Percentiles rank a stretch among this genome's conserved stretches.
These are phyloP conservation scores for Hydropotes inermis DNA, from an alignment of 2,113 vertebrate genomes.

Conservation along the genomic window DNA sequence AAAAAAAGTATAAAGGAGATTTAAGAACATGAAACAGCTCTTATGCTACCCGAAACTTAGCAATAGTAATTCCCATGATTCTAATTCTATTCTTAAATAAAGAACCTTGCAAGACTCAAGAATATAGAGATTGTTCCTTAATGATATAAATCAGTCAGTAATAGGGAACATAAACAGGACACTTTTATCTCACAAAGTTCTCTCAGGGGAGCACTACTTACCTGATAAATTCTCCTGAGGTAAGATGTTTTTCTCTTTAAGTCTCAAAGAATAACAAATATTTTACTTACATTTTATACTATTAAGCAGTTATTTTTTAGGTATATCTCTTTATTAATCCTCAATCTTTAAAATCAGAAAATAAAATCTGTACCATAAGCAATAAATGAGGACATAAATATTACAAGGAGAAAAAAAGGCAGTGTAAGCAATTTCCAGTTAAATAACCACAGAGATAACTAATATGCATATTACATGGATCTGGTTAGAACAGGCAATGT, in stretches of 20 bases:
- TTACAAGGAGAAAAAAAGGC: not conserved
- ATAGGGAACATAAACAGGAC: not conserved
- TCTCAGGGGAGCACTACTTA: constrained; percentile 33
- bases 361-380: not conserved
- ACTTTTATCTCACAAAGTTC: not conserved
- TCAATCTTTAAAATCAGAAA: constrained; percentile 14
- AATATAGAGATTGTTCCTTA: not conserved
- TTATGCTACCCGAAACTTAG: not conserved
- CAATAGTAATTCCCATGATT: not conserved
- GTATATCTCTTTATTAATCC: not conserved
- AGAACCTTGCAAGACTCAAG: not conserved
- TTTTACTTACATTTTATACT: constrained; percentile 29
- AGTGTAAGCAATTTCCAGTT: not conserved
- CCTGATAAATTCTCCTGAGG: not conserved
- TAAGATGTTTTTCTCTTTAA: constrained; percentile 42
- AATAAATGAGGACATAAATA: not conserved
- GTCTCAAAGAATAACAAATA: not conserved
- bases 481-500: not conserved
- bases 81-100: constrained; percentile 13
- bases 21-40: not conserved
- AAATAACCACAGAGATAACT: not conserved
- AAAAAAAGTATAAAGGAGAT: constrained; percentile 7
- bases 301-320: not conserved
- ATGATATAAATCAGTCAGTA: not conserved
- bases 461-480: not conserved